These are phyloP conservation scores for Heteropelma amictum DNA, from an alignment of 2,888 invertebrate species.

Conservation along the genomic window DNA sequence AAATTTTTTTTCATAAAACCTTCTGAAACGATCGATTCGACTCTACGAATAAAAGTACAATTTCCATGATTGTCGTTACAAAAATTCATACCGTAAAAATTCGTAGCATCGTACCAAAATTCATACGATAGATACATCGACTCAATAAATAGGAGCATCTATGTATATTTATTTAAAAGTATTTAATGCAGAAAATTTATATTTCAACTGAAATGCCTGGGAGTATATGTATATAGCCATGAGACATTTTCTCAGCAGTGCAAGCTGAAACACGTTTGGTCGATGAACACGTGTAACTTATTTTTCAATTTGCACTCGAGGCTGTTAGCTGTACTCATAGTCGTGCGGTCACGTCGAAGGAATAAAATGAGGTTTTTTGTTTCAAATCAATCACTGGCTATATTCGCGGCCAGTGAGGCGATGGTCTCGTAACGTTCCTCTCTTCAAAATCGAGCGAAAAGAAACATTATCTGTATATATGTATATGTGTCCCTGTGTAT, in stretches of 20 bases:
- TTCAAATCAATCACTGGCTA: slow-evolving; percentile 74
- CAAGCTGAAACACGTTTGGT: background rate
- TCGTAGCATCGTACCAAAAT: too few relatives aligned
- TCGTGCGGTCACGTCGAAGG: slow-evolving; percentile 44
- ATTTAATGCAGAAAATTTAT: too few relatives aligned
- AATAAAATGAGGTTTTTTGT: too few relatives aligned
- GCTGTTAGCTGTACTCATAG: slow-evolving; percentile 38
- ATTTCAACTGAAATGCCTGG: background rate
- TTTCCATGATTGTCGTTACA: too few relatives aligned
- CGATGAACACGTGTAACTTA: slow-evolving; percentile 69
- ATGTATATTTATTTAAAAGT: too few relatives aligned
- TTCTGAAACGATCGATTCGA: too few relatives aligned
- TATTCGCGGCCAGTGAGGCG: slow-evolving; percentile 65
- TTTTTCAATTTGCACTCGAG: slow-evolving; percentile 72
- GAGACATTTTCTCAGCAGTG: background rate
- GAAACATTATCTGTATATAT: slow-evolving; percentile 58
- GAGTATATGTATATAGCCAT: too few relatives aligned
- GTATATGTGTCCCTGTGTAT: slow-evolving; percentile 14
- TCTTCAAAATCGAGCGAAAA: slow-evolving; percentile 55
- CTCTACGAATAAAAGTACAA: too few relatives aligned
- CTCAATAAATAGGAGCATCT: too few relatives aligned
- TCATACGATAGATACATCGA: too few relatives aligned
- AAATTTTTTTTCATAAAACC: too few relatives aligned
- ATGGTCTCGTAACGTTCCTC: slow-evolving; percentile 57
- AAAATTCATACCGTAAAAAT: too few relatives aligned